These are phyloP conservation scores for Euproctis similis DNA, from an alignment of 2,888 invertebrate species.

Conservation along the genomic window DNA sequence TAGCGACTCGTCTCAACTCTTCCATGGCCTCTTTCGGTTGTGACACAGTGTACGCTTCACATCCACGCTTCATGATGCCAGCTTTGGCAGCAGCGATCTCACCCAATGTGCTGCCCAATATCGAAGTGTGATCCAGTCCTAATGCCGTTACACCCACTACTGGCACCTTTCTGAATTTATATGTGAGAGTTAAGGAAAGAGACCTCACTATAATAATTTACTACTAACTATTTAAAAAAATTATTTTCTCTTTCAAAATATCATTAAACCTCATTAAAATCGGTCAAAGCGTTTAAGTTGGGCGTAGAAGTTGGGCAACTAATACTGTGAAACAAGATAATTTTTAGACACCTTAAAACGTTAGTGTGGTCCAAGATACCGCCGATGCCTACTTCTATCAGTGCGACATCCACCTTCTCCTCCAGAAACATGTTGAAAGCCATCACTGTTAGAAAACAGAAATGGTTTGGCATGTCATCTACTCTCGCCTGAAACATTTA, in stretches of 20 bases:
- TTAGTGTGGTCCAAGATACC: conserved; percentile 97
- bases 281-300: too few relatives aligned
- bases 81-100: conserved; percentile 97
- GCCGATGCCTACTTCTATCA: conserved; percentile 98
- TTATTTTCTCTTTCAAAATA: too few relatives aligned
- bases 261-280: too few relatives aligned
- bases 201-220: too few relatives aligned
- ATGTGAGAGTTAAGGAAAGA: too few relatives aligned
- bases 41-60: conserved; percentile 82
- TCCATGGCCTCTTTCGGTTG: conserved; percentile 79
- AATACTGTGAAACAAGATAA: too few relatives aligned
- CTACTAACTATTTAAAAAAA: too few relatives aligned
- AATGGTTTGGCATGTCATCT: conserved; percentile 93
- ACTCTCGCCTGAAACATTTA: too few relatives aligned
- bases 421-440: conserved; percentile 91
- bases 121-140: conserved; percentile 90
- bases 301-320: too few relatives aligned
- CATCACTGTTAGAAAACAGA: conserved; percentile 94
- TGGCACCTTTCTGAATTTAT: conserved; percentile 82
- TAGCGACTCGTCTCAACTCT: conserved; percentile 79
- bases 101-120: conserved; percentile 87
- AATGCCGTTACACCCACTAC: conserved; percentile 94
- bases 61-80: conserved; percentile 91
- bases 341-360: conserved; percentile 86
- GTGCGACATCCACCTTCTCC: conserved; percentile 92